phyloP scores from a whole-genome alignment of 2,888 invertebrate genomes.

The Conistra vaccinii region DNA sequence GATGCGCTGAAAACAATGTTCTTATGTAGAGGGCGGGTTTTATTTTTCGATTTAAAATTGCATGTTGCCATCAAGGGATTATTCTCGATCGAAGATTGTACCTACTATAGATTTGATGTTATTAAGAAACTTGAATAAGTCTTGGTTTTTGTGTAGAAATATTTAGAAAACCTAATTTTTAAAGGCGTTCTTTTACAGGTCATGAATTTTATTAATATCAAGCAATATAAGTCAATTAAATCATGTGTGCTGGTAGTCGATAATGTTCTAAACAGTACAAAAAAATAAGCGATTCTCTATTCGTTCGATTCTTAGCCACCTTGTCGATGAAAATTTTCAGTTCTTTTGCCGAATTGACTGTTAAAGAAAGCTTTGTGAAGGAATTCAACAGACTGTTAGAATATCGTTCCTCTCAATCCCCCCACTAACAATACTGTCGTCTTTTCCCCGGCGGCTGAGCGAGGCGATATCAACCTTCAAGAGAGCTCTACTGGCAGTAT shows the following conservation, averaged over 20 bases:
- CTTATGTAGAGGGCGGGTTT: constrained; percentile 57
- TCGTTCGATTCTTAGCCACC: not conserved
- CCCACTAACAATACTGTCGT: constrained; percentile 55
- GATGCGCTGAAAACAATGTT: constrained; percentile 74
- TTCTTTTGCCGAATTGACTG: not conserved
- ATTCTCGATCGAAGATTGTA: not conserved
- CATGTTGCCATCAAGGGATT: not conserved
- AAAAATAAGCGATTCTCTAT: not conserved
- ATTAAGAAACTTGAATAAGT: not conserved
- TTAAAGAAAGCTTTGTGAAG: not conserved
- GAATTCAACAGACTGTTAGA: not conserved
- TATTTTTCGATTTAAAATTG: constrained; percentile 26
- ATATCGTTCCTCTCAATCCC: constrained; percentile 58
- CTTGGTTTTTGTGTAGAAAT: not conserved
- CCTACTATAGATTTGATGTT: not conserved
- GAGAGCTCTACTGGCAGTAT: constrained; percentile 50
- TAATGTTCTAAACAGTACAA: not conserved
- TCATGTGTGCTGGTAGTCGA: not conserved
- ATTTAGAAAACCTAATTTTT: too few relatives aligned
- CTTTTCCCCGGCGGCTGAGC: constrained; percentile 60
- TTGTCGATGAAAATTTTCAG: not conserved
- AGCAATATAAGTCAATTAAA: not conserved
- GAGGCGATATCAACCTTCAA: constrained; percentile 59
- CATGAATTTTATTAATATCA: too few relatives aligned
- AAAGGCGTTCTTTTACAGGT: not conserved